Percentiles rank a stretch among this genome's conserved stretches.
phyloP scores from a whole-genome alignment of 2,888 invertebrate species.

The Eupithecia inturbata region DNA sequence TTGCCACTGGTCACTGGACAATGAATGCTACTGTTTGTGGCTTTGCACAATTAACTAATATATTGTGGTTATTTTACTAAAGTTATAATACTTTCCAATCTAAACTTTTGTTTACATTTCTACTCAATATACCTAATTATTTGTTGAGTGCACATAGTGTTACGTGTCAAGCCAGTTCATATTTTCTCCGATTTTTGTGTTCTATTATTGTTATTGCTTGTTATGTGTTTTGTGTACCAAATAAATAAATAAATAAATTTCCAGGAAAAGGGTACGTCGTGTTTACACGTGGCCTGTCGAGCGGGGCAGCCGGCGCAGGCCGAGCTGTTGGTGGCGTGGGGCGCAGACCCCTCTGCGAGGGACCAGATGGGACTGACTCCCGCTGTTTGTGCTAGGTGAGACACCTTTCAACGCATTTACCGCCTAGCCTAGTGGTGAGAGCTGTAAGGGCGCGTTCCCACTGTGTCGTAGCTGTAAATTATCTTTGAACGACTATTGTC shows the following conservation, averaged over 20 bases:
- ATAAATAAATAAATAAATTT: too few species aligned
- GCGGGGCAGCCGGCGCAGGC: slow-evolving; percentile 96
- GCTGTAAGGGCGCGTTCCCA: background rate
- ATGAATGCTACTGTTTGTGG: background rate
- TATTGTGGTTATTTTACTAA: background rate
- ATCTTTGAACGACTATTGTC: too few species aligned
- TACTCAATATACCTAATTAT: too few species aligned
- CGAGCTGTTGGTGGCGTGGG: slow-evolving; percentile 96
- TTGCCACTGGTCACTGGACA: background rate
- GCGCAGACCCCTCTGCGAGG: slow-evolving; percentile 94
- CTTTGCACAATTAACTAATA: background rate
- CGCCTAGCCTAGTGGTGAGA: background rate
- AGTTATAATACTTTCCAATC: slow-evolving; percentile 9
- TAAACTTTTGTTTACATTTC: too few species aligned
- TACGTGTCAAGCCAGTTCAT: too few species aligned
- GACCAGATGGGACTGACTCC: slow-evolving; percentile 91
- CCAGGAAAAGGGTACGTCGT: slow-evolving; percentile 95
- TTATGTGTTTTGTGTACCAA: too few species aligned
- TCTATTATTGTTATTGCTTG: too few species aligned
- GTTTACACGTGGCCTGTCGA: slow-evolving; percentile 97
- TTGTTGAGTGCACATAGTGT: too few species aligned
- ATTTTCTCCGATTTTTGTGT: too few species aligned
- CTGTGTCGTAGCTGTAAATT: too few species aligned
- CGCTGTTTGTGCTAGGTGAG: slow-evolving; percentile 87
- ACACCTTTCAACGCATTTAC: background rate